Conservation (phyloP, 2,797 vertebrate genomes). For the Leuciscus waleckii region DNA sequence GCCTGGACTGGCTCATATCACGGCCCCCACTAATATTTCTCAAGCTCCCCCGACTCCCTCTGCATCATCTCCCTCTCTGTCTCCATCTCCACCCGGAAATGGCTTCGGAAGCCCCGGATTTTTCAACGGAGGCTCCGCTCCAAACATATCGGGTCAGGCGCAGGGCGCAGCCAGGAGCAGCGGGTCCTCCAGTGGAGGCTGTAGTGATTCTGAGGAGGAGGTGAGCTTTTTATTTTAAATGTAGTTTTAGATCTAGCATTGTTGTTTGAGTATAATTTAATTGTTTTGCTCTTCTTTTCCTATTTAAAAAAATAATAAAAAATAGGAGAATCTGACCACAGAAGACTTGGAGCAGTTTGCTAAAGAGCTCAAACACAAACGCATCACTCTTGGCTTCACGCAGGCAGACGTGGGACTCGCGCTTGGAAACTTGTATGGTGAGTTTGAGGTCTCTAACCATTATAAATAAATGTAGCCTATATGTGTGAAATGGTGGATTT, state of each 20-base stretch:
- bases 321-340: conserved; percentile 78
- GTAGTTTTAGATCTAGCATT: not conserved
- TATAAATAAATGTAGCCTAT: too few species aligned
- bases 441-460: conserved; percentile 25
- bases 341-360: conserved; percentile 84
- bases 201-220: conserved; percentile 83
- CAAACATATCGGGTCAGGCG: conserved; percentile 58
- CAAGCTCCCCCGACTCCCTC: conserved; percentile 69
- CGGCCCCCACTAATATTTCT: conserved; percentile 59
- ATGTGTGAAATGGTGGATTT: not conserved
- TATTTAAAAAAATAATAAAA: not conserved
- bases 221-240: conserved; percentile 55
- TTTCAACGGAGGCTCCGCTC: conserved; percentile 64
- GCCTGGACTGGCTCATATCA: conserved; percentile 76
- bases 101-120: conserved; percentile 59
- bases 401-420: conserved; percentile 85
- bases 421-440: conserved; percentile 82
- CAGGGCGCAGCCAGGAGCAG: conserved; percentile 77
- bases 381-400: conserved; percentile 84
- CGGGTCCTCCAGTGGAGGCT: conserved; percentile 83
- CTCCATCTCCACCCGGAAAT: conserved; percentile 72
- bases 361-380: conserved; percentile 84
- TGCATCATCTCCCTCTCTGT: conserved; percentile 72
- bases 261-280: not conserved
- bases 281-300: too few species aligned